Conservation (phyloP, 2,797 vertebrate species). For the Pangasius macronema region DNA sequence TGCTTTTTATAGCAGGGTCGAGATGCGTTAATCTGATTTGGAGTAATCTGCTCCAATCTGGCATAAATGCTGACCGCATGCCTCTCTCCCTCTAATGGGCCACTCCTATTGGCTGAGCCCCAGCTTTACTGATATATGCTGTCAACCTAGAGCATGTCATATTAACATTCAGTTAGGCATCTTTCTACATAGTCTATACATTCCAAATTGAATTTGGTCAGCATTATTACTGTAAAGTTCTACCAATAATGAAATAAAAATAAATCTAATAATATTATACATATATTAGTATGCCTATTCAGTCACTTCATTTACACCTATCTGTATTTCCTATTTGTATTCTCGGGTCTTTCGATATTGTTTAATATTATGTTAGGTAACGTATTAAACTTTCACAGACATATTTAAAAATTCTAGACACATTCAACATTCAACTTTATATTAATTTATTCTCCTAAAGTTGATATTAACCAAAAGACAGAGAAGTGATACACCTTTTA, state of each 20-base stretch:
- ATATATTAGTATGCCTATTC: not conserved
- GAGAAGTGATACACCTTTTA: not conserved
- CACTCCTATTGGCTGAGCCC: constrained; percentile 64
- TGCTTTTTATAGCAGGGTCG: constrained; percentile 78
- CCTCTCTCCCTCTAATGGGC: constrained; percentile 65
- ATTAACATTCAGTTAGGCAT: constrained; percentile 36
- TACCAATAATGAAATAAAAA: not conserved
- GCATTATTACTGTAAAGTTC: not conserved
- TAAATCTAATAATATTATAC: not conserved
- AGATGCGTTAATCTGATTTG: constrained; percentile 78
- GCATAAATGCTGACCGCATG: constrained; percentile 80
- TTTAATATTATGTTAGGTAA: too few relatives aligned
- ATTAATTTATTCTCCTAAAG: not conserved
- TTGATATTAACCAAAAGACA: not conserved
- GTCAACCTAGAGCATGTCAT: constrained; percentile 58
- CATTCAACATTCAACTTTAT: not conserved
- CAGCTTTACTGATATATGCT: constrained; percentile 72
- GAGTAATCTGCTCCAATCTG: constrained; percentile 80
- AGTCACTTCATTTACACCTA: not conserved
- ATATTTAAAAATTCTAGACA: not conserved
- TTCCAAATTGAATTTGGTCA: not conserved
- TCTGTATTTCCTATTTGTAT: too few relatives aligned
- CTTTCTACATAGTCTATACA: constrained; percentile 21
- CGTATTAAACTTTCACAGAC: too few relatives aligned
- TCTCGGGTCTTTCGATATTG: too few relatives aligned